These are phyloP conservation scores for Ianthella basta DNA, from an alignment of 37 sponge, comb jelly and placozoan species.

Conservation along the genomic window DNA sequence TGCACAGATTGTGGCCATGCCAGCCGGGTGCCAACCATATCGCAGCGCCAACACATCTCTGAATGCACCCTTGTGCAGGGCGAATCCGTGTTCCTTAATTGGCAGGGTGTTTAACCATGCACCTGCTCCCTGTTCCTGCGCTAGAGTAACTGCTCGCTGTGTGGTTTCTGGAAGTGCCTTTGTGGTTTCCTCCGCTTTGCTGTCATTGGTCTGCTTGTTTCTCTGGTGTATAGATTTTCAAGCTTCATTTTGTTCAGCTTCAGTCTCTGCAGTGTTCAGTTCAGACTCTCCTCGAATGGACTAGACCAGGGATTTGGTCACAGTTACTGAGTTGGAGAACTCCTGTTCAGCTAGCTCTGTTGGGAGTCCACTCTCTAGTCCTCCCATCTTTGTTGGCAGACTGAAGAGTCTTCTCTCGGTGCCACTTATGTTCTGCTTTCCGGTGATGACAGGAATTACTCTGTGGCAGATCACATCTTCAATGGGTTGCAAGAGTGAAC, in stretches of 20 bases:
- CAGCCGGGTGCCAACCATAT: too few relatives aligned
- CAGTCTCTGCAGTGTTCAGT: not conserved
- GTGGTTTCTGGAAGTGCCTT: not conserved
- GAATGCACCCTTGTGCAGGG: not conserved
- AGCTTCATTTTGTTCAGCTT: not conserved
- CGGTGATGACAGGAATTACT: not conserved
- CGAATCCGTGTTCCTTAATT: not conserved
- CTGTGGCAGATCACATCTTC: not conserved
- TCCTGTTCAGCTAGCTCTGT: not conserved
- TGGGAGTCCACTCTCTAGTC: not conserved
- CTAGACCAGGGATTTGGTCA: not conserved
- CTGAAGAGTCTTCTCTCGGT: not conserved
- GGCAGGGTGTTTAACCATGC: not conserved
- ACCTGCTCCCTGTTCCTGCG: not conserved
- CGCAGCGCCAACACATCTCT: too few relatives aligned
- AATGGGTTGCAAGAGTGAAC: not conserved
- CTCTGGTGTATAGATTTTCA: not conserved
- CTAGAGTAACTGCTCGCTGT: not conserved
- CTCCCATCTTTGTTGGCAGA: not conserved
- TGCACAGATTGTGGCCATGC: too few relatives aligned
- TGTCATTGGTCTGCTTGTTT: not conserved
- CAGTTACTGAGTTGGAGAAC: not conserved
- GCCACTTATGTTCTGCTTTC: not conserved
- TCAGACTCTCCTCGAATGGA: not conserved
- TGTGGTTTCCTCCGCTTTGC: not conserved